Evolutionary conservation across 2,888 invertebrate species (phyloP), one percentile per base, ranked within the genome.

Genomic region (Aplocera efformata): DNA sequence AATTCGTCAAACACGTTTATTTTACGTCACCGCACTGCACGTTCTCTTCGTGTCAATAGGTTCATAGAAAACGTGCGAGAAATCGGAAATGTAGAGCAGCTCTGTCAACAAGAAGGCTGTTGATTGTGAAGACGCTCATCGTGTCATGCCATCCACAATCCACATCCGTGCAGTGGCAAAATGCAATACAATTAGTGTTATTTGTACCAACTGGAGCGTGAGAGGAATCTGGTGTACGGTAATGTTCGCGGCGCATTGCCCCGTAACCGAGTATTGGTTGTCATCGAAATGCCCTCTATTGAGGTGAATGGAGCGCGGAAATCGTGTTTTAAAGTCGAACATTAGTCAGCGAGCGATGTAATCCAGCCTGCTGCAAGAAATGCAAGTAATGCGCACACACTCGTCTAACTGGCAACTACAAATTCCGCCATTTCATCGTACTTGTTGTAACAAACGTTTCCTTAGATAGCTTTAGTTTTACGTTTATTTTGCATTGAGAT

Each of bases 151-250:
- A 50, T 60, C 59, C 51, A 70, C 69, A 76, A 50, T 60, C 59
- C 50, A 70, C 69, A 76, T 72, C 68, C 68, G 67, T 56, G 63
- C 66, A 63, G 59, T 64, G 61, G 62, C 61, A 75, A 77, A 79
- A 79, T 72, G 75, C 72, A 80, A 75, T 62, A 84, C 74, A 82
- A 84, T 83, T 78, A 78, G 72, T 76, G 75, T 71, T 77, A 74
- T 85, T 82, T 72, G 75, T 66, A 72, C 67, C 76, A 86, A 86
- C 72, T 85, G 77, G 86, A 84, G 85, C 86, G 85, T 86, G 85
- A 82, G 85, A 85, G 75, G 83, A 79, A 81, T 83, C 75, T 74
- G 67, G 72, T 56, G 70, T 66, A 69, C 77, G 63, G 81, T 74
- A 81, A 63, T 72, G 80, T 72, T 71, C 65, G 69, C 56, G 56